Evolutionary conservation across 1,140 invertebrate species (phyloP).

Genomic region (Triops cancriformis): DNA sequence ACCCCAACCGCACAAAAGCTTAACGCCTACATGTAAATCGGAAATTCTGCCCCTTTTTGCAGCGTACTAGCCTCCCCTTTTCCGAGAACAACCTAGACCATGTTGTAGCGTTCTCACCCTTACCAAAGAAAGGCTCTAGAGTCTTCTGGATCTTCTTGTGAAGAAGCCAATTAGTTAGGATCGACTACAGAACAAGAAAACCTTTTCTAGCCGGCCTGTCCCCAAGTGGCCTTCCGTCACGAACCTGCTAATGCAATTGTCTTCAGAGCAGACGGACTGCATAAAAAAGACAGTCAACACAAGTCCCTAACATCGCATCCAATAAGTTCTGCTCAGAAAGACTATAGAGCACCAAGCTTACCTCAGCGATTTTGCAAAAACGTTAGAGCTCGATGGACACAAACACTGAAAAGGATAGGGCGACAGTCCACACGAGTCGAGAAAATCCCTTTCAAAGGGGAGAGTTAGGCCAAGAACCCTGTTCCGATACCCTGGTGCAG

Average conservation of each 20-base stretch:
- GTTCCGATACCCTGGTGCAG: too few relatives aligned
- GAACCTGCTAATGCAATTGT: neutral
- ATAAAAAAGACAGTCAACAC: neutral
- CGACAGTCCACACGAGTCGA: too few relatives aligned
- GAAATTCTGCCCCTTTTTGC: neutral
- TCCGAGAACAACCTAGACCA: neutral
- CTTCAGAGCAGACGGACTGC: neutral
- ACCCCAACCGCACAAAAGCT: neutral
- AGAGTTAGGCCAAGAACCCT: too few relatives aligned
- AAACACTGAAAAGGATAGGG: too few relatives aligned
- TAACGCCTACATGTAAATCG: neutral
- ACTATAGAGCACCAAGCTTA: neutral
- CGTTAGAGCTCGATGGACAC: too few relatives aligned
- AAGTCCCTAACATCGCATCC: neutral
- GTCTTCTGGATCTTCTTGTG: neutral
- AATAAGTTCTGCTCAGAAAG: neutral
- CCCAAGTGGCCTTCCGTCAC: constrained; percentile 11
- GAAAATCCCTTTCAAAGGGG: too few relatives aligned
- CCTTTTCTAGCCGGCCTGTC: neutral
- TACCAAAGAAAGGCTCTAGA: neutral
- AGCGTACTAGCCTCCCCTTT: neutral
- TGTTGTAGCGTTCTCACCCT: neutral
- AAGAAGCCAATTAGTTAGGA: constrained; percentile 11
- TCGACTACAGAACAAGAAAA: constrained; percentile 10
- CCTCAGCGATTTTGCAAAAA: too few relatives aligned